Conservation (phyloP, 2,113 vertebrate genomes). For the Rousettus leschenaultii region DNA sequence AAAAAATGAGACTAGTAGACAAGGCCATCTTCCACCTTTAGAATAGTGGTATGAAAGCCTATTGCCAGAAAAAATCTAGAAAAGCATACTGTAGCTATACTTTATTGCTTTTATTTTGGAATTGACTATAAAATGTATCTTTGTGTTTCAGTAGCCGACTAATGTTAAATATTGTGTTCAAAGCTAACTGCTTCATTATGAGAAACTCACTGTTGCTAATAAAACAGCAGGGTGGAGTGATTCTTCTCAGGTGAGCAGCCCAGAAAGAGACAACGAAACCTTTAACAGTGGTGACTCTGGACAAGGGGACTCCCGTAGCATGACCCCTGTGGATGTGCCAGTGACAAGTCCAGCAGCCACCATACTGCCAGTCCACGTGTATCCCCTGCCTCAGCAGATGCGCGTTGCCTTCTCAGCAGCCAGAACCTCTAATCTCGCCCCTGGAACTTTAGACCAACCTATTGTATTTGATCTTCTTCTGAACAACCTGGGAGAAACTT, state of each 20-base stretch:
- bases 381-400: slow-evolving; percentile 91
- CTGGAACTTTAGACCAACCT: slow-evolving; percentile 96
- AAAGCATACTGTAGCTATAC: background rate
- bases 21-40: background rate
- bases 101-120: slow-evolving; percentile 41
- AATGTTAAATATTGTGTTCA: slow-evolving; percentile 68
- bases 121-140: slow-evolving; percentile 46
- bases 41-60: background rate
- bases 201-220: slow-evolving; percentile 75
- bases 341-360: slow-evolving; percentile 85
- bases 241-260: slow-evolving; percentile 95
- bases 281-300: slow-evolving; percentile 92
- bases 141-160: slow-evolving; percentile 64
- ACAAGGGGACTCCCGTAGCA: slow-evolving; percentile 90
- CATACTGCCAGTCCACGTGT: slow-evolving; percentile 91
- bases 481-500: slow-evolving; percentile 94
- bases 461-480: slow-evolving; percentile 96
- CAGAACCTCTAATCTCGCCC: slow-evolving; percentile 94
- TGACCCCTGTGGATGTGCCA: slow-evolving; percentile 89
- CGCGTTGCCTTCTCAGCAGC: slow-evolving; percentile 96
- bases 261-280: slow-evolving; percentile 88
- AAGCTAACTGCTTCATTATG: slow-evolving; percentile 71
- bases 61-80: background rate
- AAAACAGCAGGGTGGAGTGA: slow-evolving; percentile 91
- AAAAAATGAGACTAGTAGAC: background rate